A percentile compares a stretch with the other conserved stretches of the same genome.
Conservation (phyloP, 2,888 invertebrate genomes). For the Ennomos fuscantarius region DNA sequence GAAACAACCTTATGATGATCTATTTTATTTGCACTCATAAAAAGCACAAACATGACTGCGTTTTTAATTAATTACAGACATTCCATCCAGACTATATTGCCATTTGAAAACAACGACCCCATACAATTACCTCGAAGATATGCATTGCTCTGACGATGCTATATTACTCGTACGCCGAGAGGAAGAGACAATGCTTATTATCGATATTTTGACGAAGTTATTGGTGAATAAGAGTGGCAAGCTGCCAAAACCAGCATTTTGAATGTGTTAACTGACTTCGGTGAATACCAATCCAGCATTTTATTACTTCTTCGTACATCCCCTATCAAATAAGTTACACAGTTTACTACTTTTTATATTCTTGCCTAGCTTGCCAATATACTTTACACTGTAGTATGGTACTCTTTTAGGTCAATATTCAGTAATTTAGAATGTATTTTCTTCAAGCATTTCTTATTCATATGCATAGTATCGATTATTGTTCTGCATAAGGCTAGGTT, state of each 20-base stretch:
- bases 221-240: constrained; percentile 56
- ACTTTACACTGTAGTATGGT: not conserved
- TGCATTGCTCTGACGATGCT: constrained; percentile 52
- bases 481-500: constrained; percentile 44
- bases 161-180: constrained; percentile 42
- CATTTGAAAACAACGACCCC: constrained; percentile 67
- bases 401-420: constrained; percentile 35
- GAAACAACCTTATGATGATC: constrained; percentile 56
- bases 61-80: constrained; percentile 72
- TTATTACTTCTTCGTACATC: constrained; percentile 20
- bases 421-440: constrained; percentile 47
- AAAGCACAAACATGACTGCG: constrained; percentile 68
- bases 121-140: constrained; percentile 66
- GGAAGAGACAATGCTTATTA: constrained; percentile 57
- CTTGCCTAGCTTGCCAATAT: constrained; percentile 4
- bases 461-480: constrained; percentile 38
- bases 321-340: constrained; percentile 15
- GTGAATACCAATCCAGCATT: constrained; percentile 13
- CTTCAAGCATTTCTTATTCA: constrained; percentile 44
- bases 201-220: constrained; percentile 59
- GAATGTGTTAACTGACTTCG: constrained; percentile 18
- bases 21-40: constrained; percentile 69
- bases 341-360: constrained; percentile 22
- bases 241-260: constrained; percentile 25
- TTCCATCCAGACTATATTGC: constrained; percentile 60